Evolutionary conservation across 2,797 vertebrate species (phyloP).

Genomic region (Emydoidea blandingii): DNA sequence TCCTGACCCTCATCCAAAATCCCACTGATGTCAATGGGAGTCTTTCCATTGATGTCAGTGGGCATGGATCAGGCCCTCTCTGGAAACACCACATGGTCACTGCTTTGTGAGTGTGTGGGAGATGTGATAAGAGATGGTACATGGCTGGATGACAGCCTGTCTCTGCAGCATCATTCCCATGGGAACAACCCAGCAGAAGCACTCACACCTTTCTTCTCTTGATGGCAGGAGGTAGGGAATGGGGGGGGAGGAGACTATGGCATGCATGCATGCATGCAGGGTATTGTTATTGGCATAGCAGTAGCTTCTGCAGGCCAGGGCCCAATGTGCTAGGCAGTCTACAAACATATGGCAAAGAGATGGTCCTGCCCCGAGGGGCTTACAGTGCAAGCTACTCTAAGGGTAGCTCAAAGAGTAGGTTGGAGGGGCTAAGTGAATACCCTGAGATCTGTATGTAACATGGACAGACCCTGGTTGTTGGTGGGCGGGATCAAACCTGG

Average conservation of each 20-base stretch:
- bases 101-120: not conserved
- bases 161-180: not conserved
- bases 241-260: not conserved
- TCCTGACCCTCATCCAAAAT: not conserved
- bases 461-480: too few species aligned
- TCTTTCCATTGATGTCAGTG: rapidly evolving
- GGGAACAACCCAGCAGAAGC: not conserved
- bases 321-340: not conserved
- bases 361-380: not conserved
- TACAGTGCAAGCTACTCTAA: not conserved
- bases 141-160: not conserved
- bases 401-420: not conserved
- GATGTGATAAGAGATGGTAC: rapidly evolving
- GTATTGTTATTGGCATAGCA: not conserved
- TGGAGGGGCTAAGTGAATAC: not conserved
- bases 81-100: not conserved
- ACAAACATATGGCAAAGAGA: not conserved
- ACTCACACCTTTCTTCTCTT: not conserved
- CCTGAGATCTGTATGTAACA: not conserved
- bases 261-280: not conserved
- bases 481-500: too few species aligned
- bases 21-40: rapidly evolving
- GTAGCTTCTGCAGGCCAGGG: not conserved
- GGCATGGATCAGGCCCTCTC: not conserved
- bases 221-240: not conserved